Percentiles rank a stretch among this genome's conserved stretches.
phyloP scores from a whole-genome alignment of 2,888 invertebrate genomes.

The Phengaris alcon region DNA sequence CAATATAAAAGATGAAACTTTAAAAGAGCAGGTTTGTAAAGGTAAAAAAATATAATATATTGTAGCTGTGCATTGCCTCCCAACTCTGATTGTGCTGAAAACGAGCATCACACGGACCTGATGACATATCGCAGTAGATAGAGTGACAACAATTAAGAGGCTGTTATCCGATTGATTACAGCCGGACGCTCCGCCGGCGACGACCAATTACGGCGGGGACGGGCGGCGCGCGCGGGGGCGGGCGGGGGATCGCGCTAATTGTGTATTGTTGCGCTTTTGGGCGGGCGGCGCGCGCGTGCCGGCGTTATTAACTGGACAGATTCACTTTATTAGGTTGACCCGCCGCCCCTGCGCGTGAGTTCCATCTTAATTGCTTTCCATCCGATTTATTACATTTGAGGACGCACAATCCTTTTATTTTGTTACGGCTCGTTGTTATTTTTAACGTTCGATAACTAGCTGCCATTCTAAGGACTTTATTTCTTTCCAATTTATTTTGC shows the following conservation, averaged over 20 bases:
- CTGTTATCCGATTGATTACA: constrained; percentile 19
- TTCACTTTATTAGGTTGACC: constrained; percentile 44
- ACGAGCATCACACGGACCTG: neutral
- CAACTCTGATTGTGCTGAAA: neutral
- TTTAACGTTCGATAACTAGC: neutral
- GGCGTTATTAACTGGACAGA: constrained; percentile 39
- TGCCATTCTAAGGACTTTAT: neutral
- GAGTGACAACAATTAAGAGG: constrained; percentile 11
- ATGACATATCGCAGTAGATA: neutral
- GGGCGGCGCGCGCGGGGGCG: neutral
- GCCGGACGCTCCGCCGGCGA: neutral
- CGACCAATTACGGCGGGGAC: neutral
- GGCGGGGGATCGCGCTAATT: constrained; percentile 43
- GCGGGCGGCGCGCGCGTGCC: constrained; percentile 37
- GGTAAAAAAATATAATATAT: too few relatives aligned
- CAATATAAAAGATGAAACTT: too few relatives aligned
- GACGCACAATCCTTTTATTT: constrained; percentile 22
- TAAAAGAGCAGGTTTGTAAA: too few relatives aligned
- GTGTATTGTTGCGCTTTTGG: constrained; percentile 59
- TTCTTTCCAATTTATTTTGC: too few relatives aligned
- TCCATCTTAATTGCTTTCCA: constrained; percentile 1
- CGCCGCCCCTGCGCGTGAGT: constrained; percentile 21
- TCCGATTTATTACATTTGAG: constrained; percentile 24
- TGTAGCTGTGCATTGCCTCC: too few relatives aligned
- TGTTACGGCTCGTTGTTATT: constrained; percentile 6